Evolutionary conservation across 2,888 invertebrate genomes (phyloP), one percentile per base, ranked within the genome.

Genomic region (Hypselothyrea guttata): DNA sequence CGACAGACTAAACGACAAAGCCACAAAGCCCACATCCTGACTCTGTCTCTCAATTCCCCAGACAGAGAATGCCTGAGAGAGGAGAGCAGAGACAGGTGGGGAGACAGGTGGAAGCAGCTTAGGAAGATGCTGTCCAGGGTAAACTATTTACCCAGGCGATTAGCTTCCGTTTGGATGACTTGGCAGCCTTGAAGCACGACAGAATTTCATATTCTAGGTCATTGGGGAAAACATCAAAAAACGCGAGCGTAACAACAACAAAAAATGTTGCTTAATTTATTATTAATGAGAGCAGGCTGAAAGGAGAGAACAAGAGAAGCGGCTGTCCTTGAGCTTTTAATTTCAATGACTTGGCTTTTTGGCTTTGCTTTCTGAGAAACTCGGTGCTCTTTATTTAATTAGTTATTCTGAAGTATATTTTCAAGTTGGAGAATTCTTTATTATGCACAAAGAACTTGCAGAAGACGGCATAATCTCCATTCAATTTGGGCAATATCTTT

Each of bases 111-210:
- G 7, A 40, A 37, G 38, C 38, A 28, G 58, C 45, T 52, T 51
- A 53, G 51, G 71, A 51, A 75, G 65, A 40, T 46, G 42, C 4
- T 30, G 57, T 51, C 42, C 61, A 61, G 53, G 42, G 51, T 48
- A 57, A 72, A 54, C 72, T 72, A 75, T 84, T 77, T 77, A 73
- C 84, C 76, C 81, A 84, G 62, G 67, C 77, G 82, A 77, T 77
- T 77, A 84, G 77, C 84, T 84, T 66, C 61, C 84, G 63, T 66
- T 72, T 66, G 57, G 30, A 67, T 71, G 68, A 73, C 77, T 71
- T 64, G 74, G 48, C 66, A 61, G 69, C 65, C 7, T 18, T 41
- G 22, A 27, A 42, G 46, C 64, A 67, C 44, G 58, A 40, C 42
- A 40, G 49, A 53, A 78, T 60, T 79, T 69, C 48, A 48, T 65